Evolutionary conservation across 2,888 invertebrate genomes (phyloP), one percentile per base, ranked within the genome.

Genomic region (Augiades crinisus): DNA sequence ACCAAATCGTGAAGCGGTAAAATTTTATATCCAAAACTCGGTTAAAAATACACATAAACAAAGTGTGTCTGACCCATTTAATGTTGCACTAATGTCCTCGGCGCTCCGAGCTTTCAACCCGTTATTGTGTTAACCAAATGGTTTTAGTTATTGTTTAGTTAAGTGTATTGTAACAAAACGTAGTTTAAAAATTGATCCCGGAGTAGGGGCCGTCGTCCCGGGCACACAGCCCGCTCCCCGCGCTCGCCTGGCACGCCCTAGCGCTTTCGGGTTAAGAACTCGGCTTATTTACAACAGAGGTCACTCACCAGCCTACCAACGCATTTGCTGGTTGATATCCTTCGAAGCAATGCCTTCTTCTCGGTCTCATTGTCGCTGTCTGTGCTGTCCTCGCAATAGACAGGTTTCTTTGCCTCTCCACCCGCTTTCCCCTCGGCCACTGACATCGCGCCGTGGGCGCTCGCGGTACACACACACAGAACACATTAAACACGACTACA

Each of bases 331-430:
- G 95, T 96, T 56, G 96, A 96, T 76, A 96, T 92, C 70, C 95
- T 92, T 71, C 95, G 91, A 71, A 94, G 93, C 78, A 95, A 94
- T 64, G 93, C 92, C 61, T 94, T 95, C 68, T 94, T 94, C 77
- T 95, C 95, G 53, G 93, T 93, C 78, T 96, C 96, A 80, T 93
- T 94, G 78, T 96, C 96, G 84, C 96, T 96, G 75, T 95, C 96
- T 22, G 95, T 89, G 72, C 89, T 90, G 68, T 90, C 90, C 64
- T 87, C 89, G 58, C 73, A 75, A 63, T 70, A 79, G 49, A 73
- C 70, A 47, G 72, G 47, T 77, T 80, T 83, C 66, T 73, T 82
- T 55, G 74, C 77, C 61, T 78, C 69, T 36, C 59, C 63, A 64
- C 68, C 56, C 64, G 67, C 78, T 64, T 76, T 74, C 40, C 67